A percentile compares a stretch with the other conserved stretches of the same genome.
Evolutionary conservation across 2,888 invertebrate species (phyloP).

Genomic region (Tetranychus truncatus): DNA sequence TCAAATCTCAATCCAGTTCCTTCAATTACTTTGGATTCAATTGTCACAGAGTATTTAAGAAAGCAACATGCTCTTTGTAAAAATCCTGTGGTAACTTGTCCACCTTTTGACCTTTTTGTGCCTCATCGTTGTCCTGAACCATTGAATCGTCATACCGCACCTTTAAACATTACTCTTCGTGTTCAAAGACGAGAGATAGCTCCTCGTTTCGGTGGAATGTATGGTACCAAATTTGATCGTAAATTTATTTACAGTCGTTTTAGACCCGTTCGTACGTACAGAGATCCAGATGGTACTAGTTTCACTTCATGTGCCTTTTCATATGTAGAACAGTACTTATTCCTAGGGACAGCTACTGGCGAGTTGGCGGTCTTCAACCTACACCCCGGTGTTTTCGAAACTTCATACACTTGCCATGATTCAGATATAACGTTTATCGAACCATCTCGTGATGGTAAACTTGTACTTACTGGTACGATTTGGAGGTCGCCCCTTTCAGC

Average conservation of each 20-base stretch:
- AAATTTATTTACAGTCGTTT: conserved; percentile 64
- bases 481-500: conserved; percentile 67
- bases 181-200: conserved; percentile 40
- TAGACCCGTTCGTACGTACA: conserved; percentile 52
- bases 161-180: conserved; percentile 52
- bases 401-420: conserved; percentile 60
- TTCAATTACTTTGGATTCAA: conserved; percentile 59
- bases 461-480: conserved; percentile 59
- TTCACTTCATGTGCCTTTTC: conserved; percentile 55
- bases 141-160: conserved; percentile 45
- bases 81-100: conserved; percentile 92
- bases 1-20: conserved; percentile 28
- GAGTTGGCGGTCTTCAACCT: conserved; percentile 73
- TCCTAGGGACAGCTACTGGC: conserved; percentile 75
- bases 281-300: conserved; percentile 47
- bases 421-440: conserved; percentile 56
- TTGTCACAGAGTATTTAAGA: conserved; percentile 85
- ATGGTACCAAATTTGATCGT: conserved; percentile 50
- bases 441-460: conserved; percentile 44
- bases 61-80: conserved; percentile 95
- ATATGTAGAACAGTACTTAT: conserved; percentile 42
- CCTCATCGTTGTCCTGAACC: conserved; percentile 93
- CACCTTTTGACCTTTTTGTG: conserved; percentile 81
- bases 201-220: conserved; percentile 36
- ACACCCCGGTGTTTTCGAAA: conserved; percentile 50